Conservation (phyloP, 2,113 vertebrate species). For the Dipodomys spectabilis region DNA sequence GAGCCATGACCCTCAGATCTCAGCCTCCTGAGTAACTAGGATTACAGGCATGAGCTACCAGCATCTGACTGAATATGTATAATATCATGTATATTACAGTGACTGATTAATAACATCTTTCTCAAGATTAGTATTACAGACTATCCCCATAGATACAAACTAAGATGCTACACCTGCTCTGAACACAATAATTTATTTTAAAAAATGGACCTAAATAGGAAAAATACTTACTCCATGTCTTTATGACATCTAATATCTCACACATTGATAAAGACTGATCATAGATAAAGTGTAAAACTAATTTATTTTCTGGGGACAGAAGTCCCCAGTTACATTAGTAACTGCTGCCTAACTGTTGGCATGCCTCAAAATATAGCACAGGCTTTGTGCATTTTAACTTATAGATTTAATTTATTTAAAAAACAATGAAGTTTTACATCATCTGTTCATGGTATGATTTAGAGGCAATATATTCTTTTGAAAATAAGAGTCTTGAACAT, state of each 20-base stretch:
- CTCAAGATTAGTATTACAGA: slow-evolving; percentile 28
- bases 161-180: background rate
- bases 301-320: background rate
- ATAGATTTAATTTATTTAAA: background rate
- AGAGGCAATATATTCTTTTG: background rate
- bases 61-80: background rate
- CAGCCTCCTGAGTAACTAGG: too few relatives aligned
- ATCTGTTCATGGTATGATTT: background rate
- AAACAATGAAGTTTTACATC: slow-evolving; percentile 12
- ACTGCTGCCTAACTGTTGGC: background rate
- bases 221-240: background rate
- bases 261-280: too few relatives aligned
- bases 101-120: slow-evolving; percentile 42
- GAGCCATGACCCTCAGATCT: too few relatives aligned
- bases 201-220: background rate
- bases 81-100: slow-evolving; percentile 48
- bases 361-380: background rate
- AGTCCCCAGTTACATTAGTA: background rate
- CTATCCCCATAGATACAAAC: background rate
- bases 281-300: background rate
- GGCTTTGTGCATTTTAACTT: background rate
- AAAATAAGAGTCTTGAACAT: background rate
- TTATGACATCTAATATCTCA: background rate
- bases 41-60: too few relatives aligned
- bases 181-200: background rate